Evolutionary conservation across 2,888 invertebrate species (phyloP), one percentile per base, ranked within the genome.

Genomic region (Salticus scenicus): DNA sequence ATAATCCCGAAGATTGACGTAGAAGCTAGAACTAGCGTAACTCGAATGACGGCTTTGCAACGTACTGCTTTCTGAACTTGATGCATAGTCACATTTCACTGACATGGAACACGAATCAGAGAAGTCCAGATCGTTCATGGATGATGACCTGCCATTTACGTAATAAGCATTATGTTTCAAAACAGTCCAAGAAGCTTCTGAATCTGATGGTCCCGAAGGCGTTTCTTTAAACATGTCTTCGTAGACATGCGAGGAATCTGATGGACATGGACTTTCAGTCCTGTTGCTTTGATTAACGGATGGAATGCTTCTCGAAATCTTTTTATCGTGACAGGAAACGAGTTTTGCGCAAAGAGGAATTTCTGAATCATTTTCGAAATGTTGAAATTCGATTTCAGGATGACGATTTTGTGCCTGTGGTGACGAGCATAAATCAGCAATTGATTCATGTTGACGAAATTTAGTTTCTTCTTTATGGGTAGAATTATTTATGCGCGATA

Each of bases 151-250:
- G 1, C 84, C 84, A 4, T 84, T 84, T n/a, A 84, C 63, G 17
- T 78, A 78, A 24, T 84, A 84, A 28, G 72, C 70, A 20, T 79
- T 84, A 28, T 79, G 78, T 31, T 79, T 84, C 84, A 79, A 74
- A 8, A 78, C 74, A 7, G 78, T 69, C 84, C 78, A 84, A 2
- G 78, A 78, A 1, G 84, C 67, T 17, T 84, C 84, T 17, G 84
- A 84, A 70, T 84, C 84, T 0, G 84, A 84, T 17, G 78, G 78
- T 30, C 84, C 73, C 0, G 84, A 78, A 51, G 76, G 71, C 2
- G 77, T 77, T 57, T 83, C 83, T 72, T 83, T 83, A 28, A 83
- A 83, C 83, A 83, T 83, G 51, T 83, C 83, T 67, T 83, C 83
- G 20, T 83, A 83, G 0, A 83, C 83, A 69, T 83, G 83, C 0